Base-by-base conservation (phyloP, 2,113 vertebrate species). In the Tupaia tana region DNA sequence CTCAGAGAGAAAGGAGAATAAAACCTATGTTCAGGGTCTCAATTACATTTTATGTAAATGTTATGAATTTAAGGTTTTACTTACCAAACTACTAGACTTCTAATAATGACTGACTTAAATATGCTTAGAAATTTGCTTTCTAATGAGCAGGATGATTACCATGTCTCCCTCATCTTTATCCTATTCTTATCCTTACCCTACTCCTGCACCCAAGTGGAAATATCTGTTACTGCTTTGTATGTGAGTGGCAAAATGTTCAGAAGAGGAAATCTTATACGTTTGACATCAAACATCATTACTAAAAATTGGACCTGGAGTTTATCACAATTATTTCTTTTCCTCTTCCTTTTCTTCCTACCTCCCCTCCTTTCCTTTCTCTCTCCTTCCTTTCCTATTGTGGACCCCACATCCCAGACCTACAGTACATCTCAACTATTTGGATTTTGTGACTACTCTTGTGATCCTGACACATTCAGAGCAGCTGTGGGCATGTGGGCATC, bases 41-140 rank as follows among this genome's bases (percentile, higher is more conserved):
- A 96, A 83, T 96, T 86, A 94, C 92, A 74, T 75, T 29, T 77
- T 91, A 83, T 83, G n/a, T 85, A 90, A 96, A 93, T 89, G 91
- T 92, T 91, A 77, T 96, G 81, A 89, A 95, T 94, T 94, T 4
- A 63, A 9, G 22, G 18, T 86, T 96, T 95, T 86, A 96, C 80
- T 81, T 92, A 87, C 89, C 80, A 91, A 84, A 88, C 52, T 16
- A 74, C 74, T 96, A 34, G 31, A 77, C 63, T 94, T 89, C 18
- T 79, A 90, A 89, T 83, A 43, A 91, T 93, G 89, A 88, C 9
- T 59, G n/a, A 70, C 80, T 91, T 87, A 88, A 95, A 86, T 6
- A 92, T 67, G 84, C n/a, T n/a, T n/a, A n/a, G n/a, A n/a, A 88
- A 59, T 95, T 88, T 88, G 79, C 25, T 97, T 89, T 88, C 18